A percentile compares a stretch with the other conserved stretches of the same genome.
Conservation (phyloP, 1,140 invertebrate species). For the Venturia canescens region DNA sequence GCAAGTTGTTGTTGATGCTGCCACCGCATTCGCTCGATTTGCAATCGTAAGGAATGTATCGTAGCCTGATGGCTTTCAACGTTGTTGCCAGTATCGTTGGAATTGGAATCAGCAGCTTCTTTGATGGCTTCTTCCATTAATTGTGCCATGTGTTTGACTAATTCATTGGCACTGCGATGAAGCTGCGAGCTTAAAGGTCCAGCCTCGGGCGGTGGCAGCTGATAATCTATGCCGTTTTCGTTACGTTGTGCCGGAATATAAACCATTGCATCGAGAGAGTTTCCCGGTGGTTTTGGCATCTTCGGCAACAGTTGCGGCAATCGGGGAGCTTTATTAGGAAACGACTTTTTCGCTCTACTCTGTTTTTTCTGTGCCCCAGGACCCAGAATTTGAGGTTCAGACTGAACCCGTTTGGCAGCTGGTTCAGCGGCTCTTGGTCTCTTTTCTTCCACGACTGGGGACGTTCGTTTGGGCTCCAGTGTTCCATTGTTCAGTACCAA, state of each 20-base stretch:
- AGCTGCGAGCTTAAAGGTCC: conserved; percentile 75
- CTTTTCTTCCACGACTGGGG: background rate
- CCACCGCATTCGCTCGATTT: conserved; percentile 83
- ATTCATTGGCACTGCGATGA: conserved; percentile 66
- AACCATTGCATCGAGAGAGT: conserved; percentile 59
- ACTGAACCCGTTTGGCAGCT: background rate
- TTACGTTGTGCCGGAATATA: conserved; percentile 57
- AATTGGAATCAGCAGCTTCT: conserved; percentile 64
- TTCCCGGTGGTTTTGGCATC: conserved; percentile 35
- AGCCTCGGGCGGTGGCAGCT: conserved; percentile 72
- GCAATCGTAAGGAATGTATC: conserved; percentile 79
- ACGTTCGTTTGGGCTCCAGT: conserved; percentile 4
- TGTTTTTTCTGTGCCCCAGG: conserved; percentile 51
- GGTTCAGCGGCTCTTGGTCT: background rate
- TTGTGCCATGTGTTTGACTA: conserved; percentile 68
- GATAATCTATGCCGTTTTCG: conserved; percentile 58
- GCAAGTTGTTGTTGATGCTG: conserved; percentile 80
- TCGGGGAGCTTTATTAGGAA: conserved; percentile 62
- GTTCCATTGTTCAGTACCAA: conserved; percentile 31
- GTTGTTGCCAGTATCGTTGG: conserved; percentile 49
- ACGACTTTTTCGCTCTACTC: conserved; percentile 69
- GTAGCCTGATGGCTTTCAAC: conserved; percentile 75
- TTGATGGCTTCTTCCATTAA: conserved; percentile 71
- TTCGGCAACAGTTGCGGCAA: conserved; percentile 38
- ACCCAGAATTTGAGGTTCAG: background rate